Percentiles rank a stretch among this genome's conserved stretches.
phyloP scores from a whole-genome alignment of 2,888 invertebrate genomes.

The Cephalotes varians region DNA sequence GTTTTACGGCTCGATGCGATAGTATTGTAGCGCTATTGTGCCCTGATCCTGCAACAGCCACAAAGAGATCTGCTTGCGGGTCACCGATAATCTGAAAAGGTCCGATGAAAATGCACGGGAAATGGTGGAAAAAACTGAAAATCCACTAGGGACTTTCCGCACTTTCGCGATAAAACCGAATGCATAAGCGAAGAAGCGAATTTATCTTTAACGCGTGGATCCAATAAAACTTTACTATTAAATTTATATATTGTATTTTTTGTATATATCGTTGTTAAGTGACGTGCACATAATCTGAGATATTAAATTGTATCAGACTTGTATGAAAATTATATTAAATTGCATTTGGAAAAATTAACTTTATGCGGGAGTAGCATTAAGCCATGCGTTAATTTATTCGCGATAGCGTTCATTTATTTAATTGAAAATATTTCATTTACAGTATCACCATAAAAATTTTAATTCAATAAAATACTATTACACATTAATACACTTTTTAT shows the following conservation, averaged over 20 bases:
- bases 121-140: conserved; percentile 47
- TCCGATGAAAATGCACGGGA: conserved; percentile 63
- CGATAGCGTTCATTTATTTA: conserved; percentile 11
- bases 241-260: conserved; percentile 11
- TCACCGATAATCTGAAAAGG: conserved; percentile 69
- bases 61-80: conserved; percentile 65
- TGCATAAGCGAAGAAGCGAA: conserved; percentile 17
- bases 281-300: neutral
- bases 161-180: conserved; percentile 29
- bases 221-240: neutral
- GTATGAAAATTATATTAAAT: conserved; percentile 16
- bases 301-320: conserved; percentile 21
- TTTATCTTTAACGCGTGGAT: neutral
- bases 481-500: conserved; percentile 4
- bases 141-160: conserved; percentile 35
- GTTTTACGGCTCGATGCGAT: conserved; percentile 65
- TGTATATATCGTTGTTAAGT: neutral
- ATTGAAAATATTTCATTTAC: conserved; percentile 41
- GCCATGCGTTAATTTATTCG: conserved; percentile 27
- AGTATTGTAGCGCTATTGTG: conserved; percentile 66
- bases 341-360: conserved; percentile 21
- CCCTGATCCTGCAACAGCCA: conserved; percentile 58
- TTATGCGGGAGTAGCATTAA: conserved; percentile 2
- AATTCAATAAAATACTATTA: conserved; percentile 17
- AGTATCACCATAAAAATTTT: conserved; percentile 21